Evolutionary conservation across 1,140 invertebrate genomes (phyloP).

Genomic region (Aphelenchoides besseyi): DNA sequence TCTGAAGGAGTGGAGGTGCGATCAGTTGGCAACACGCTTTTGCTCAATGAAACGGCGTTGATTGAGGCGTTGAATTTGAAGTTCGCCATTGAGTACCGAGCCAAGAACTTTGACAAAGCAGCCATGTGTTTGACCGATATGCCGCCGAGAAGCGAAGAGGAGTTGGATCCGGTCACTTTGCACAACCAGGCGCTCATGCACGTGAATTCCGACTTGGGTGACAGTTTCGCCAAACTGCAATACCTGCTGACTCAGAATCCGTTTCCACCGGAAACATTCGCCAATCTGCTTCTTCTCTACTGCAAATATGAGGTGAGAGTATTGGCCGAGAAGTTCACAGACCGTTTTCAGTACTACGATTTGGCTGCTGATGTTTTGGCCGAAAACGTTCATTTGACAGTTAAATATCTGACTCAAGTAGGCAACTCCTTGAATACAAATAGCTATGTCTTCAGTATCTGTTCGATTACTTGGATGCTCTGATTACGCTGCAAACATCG

Average conservation of each 20-base stretch:
- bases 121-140: slow-evolving; percentile 92
- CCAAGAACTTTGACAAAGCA: slow-evolving; percentile 86
- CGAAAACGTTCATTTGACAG: slow-evolving; percentile 93
- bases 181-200: slow-evolving; percentile 96
- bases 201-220: slow-evolving; percentile 80
- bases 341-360: slow-evolving; percentile 91
- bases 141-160: slow-evolving; percentile 89
- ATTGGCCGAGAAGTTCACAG: slow-evolving; percentile 56
- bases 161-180: slow-evolving; percentile 92
- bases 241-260: slow-evolving; percentile 91
- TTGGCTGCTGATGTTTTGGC: slow-evolving; percentile 94
- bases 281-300: slow-evolving; percentile 88
- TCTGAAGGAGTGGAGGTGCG: slow-evolving; percentile 94
- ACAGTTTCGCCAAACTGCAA: slow-evolving; percentile 93
- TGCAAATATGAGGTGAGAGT: slow-evolving; percentile 92
- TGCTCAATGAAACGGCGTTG: slow-evolving; percentile 88
- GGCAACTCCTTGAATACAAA: slow-evolving; percentile 44
- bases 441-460: slow-evolving; percentile 69
- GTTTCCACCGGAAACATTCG: slow-evolving; percentile 94
- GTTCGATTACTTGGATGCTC: slow-evolving; percentile 75
- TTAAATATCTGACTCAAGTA: slow-evolving; percentile 87
- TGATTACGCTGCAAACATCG: slow-evolving; percentile 94
- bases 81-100: slow-evolving; percentile 93
- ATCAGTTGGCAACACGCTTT: slow-evolving; percentile 93
- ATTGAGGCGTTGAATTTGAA: slow-evolving; percentile 98